Evolutionary conservation across 2,113 vertebrate species (phyloP).

Genomic region (Xiphorhynchus elegans): DNA sequence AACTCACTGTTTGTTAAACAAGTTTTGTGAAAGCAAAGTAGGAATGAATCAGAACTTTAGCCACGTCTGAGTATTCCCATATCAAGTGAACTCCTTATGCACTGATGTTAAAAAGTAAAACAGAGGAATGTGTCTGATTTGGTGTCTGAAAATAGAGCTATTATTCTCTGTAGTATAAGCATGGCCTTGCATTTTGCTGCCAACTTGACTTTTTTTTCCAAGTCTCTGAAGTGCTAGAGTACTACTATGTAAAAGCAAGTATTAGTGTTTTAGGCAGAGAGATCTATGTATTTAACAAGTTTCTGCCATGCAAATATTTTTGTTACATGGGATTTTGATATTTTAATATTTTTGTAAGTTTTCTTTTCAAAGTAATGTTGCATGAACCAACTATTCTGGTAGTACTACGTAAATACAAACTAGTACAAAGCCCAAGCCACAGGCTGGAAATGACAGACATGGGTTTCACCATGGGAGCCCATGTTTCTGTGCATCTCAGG

Average conservation of each 20-base stretch:
- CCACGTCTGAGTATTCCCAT: not conserved
- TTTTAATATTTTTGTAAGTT: not conserved
- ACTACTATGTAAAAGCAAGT: not conserved
- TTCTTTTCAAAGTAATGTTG: not conserved
- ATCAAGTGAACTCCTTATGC: not conserved
- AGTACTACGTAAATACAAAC: not conserved
- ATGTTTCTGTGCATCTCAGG: not conserved
- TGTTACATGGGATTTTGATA: not conserved
- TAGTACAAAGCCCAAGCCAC: not conserved
- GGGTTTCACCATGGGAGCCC: not conserved
- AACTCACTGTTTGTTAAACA: not conserved
- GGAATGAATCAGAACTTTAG: not conserved
- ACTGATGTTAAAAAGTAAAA: not conserved
- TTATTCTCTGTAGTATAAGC: not conserved
- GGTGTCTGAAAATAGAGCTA: not conserved
- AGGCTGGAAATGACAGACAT: not conserved
- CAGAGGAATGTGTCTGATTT: not conserved
- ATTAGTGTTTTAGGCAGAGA: not conserved
- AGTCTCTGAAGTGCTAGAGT: not conserved
- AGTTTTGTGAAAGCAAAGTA: not conserved
- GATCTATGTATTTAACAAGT: not conserved
- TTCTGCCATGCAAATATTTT: not conserved
- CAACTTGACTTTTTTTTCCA: accelerated
- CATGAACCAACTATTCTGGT: not conserved
- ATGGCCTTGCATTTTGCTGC: not conserved